These are phyloP conservation scores for Hiodon alosoides DNA, from an alignment of 2,113 vertebrate genomes.

Conservation along the genomic window DNA sequence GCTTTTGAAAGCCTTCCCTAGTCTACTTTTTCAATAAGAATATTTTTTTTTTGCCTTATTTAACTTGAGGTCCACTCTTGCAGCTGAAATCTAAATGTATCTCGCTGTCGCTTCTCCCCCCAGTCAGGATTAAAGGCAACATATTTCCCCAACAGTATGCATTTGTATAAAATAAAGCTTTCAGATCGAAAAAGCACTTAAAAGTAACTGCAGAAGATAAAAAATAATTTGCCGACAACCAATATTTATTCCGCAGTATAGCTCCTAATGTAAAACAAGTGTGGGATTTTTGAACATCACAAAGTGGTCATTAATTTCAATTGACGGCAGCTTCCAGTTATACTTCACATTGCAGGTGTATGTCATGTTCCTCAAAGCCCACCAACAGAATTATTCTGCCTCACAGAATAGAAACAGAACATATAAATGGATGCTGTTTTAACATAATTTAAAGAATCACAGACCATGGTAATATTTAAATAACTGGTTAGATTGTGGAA, in stretches of 20 bases:
- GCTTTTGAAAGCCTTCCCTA: too few species aligned
- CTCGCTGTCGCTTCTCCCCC: neutral
- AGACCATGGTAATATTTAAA: neutral
- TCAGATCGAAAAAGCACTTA: neutral
- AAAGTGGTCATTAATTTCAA: neutral
- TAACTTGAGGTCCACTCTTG: neutral
- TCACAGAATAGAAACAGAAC: neutral
- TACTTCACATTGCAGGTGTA: neutral
- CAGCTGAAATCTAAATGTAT: neutral
- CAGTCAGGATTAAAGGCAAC: neutral
- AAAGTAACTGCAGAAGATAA: neutral
- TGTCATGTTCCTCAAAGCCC: slow-evolving; percentile 5
- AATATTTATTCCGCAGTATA: neutral
- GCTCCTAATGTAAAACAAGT: neutral
- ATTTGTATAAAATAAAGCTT: neutral
- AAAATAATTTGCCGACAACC: neutral
- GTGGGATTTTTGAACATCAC: neutral
- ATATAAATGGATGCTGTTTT: neutral
- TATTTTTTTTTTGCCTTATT: too few species aligned
- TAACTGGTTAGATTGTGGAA: neutral
- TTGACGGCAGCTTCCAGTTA: slow-evolving; percentile 9
- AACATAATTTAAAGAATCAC: neutral
- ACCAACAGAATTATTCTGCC: neutral
- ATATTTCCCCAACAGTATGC: neutral
- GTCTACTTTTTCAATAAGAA: too few species aligned